Evolutionary conservation across 1,140 invertebrate genomes (phyloP), one percentile per base, ranked within the genome.

Genomic region (Cepaea nemoralis): DNA sequence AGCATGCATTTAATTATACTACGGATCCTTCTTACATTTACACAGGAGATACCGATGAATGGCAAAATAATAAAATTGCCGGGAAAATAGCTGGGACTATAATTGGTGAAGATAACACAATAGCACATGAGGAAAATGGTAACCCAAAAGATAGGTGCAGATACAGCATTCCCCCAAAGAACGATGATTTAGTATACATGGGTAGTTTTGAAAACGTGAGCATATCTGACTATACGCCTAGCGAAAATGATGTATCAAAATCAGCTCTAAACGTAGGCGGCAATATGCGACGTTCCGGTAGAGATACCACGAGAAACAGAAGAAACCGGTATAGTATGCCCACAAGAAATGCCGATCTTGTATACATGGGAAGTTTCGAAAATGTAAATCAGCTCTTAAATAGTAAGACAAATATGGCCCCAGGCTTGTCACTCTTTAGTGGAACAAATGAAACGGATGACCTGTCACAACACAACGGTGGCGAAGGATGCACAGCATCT

Each of bases 351-450:
- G 2, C 31, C 2, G 75, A 77, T 27, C 39, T 35, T 33, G 75
- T 77, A 3, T 77, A 77, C 55, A 77, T 77, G 75, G 75, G 75
- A 12, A 77, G 75, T 37, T 63, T 77, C 14, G 75, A 77, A 33
- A 50, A 75, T 27, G 31, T 75, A 2, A 59, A 77, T 35, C 1
- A 27, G 0, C 55, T 45, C n/a, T 6, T 35, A 1, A 42, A 2
- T 35, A 31, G 22, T 33, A 40, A 63, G 35, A 45, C 37, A 14
- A 24, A 27, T 12, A 66, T 24, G 10, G 31, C 31, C 16, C 42
- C 3, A 3, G 42, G 16, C 45, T 50, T 70, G 10, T 39, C 35
- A 3, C 50, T 48, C 12, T 12, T 45, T 10, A n/a, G 1, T 33
- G 6, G 50, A 31, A 22, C 27, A 33, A 19, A 8, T 27, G 35